phyloP scores from a whole-genome alignment of 2,113 vertebrate genomes.

The Apaloderma vittatum region DNA sequence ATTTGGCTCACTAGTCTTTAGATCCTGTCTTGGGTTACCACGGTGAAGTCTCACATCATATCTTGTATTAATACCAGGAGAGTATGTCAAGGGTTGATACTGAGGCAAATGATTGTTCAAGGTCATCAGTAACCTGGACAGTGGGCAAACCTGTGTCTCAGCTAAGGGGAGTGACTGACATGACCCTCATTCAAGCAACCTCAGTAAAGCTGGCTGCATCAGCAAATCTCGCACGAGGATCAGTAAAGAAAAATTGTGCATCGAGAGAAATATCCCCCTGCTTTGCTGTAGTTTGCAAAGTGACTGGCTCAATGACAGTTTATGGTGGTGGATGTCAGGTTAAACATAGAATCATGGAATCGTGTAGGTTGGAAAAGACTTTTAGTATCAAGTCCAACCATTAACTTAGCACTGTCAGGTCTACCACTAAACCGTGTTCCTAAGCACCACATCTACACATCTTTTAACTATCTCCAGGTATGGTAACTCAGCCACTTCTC shows the following conservation, averaged over 20 bases:
- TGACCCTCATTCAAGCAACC: accelerated
- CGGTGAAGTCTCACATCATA: background rate
- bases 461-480: too few species aligned
- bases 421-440: too few species aligned
- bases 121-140: background rate
- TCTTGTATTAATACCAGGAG: background rate
- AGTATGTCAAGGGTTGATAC: background rate
- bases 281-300: background rate
- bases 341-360: too few species aligned
- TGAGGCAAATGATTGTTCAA: background rate
- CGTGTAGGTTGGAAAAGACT: too few species aligned
- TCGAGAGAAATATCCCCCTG: background rate
- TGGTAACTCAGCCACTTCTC: too few species aligned
- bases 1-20: background rate
- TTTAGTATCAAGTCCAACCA: too few species aligned
- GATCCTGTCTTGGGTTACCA: background rate
- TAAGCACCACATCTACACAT: too few species aligned
- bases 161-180: background rate
- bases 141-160: accelerated
- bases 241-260: background rate
- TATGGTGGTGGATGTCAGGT: accelerated
- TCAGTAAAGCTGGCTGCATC: background rate
- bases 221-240: background rate
- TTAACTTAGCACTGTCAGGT: too few species aligned
- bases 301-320: background rate